Base-by-base conservation (phyloP, 1,140 invertebrate genomes). In the Sarcophaga peregrina region DNA sequence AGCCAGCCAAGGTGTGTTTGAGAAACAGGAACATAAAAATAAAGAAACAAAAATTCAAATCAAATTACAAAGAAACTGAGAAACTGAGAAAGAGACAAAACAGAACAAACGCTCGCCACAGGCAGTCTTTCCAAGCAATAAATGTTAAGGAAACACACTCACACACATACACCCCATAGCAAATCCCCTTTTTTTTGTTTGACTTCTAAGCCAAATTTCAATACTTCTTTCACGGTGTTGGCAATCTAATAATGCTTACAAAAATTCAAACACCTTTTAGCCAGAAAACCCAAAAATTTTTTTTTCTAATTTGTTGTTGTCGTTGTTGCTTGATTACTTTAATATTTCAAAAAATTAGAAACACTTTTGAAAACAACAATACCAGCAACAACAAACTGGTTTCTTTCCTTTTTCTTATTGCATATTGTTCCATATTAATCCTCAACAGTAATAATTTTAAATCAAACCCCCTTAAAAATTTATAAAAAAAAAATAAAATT, bases 261-360 rank as follows among this genome's bases (percentile, higher is more conserved):
- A 68, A 68, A 68, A 68, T 68, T 68, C 20, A 68, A 68, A 68
- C 62, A 68, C 62, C 62, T 68, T 68, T 68, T 68, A 20, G 62
- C 62, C 17, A 68, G 20, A 20, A 52, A 37, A 37, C 25, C 25
- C 25, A 1, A 37, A 37, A 37, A 37, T 37, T 37, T 37, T 37
- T 37, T 37, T 37, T 4, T 37, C 1, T 1, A 4, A 2, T 1
- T 68, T n/a, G n/a, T 68, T 68, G 17, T n/a, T 68, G 62, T 5
- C 20, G 62, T 68, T 68, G 20, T 68, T 68, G n/a, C 20, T 68
- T 68, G 17, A 68, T 68, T 68, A 68, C n/a, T 3, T 20, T 20
- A 68, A 68, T 68, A 68, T 20, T 68, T 68, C n/a, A 68, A 68
- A 37, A 37, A 68, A 68, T 25, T 20, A 68, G 62, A 68, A 76